Conservation (phyloP, 2,797 vertebrate species). For the Propithecus perrieri region DNA sequence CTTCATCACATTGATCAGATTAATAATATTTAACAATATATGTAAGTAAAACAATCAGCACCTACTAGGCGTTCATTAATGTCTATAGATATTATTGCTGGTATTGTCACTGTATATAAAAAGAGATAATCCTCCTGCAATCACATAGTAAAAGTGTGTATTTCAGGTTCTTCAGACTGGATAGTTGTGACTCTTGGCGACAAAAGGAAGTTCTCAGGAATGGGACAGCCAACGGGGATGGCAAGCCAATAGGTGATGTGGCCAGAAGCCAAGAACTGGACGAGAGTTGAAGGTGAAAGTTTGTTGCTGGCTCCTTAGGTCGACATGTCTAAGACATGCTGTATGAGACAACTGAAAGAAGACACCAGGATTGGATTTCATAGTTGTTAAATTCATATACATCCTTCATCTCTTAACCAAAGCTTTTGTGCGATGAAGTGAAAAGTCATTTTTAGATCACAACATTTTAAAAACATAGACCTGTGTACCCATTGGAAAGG, state of each 20-base stretch:
- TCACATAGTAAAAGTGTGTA: not conserved
- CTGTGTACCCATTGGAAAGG: not conserved
- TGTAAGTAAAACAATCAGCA: not conserved
- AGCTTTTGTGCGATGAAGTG: not conserved
- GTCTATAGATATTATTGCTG: not conserved
- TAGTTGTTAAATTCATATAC: not conserved
- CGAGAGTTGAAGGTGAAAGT: not conserved
- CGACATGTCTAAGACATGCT: fast-evolving
- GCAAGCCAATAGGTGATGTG: not conserved
- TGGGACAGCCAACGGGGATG: not conserved
- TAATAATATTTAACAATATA: not conserved
- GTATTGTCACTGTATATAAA: not conserved
- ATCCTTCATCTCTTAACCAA: not conserved
- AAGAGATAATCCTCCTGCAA: not conserved
- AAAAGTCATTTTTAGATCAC: not conserved
- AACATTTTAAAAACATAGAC: not conserved
- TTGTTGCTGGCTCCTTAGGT: not conserved
- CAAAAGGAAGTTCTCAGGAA: not conserved
- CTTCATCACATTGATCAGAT: not conserved
- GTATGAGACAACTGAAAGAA: not conserved
- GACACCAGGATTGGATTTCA: not conserved
- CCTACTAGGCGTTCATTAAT: not conserved
- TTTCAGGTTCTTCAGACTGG: not conserved
- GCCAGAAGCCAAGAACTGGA: not conserved
- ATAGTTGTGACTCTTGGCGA: not conserved